Conservation (phyloP, 1,140 invertebrate genomes). For the Alviniconcha marisindica region DNA sequence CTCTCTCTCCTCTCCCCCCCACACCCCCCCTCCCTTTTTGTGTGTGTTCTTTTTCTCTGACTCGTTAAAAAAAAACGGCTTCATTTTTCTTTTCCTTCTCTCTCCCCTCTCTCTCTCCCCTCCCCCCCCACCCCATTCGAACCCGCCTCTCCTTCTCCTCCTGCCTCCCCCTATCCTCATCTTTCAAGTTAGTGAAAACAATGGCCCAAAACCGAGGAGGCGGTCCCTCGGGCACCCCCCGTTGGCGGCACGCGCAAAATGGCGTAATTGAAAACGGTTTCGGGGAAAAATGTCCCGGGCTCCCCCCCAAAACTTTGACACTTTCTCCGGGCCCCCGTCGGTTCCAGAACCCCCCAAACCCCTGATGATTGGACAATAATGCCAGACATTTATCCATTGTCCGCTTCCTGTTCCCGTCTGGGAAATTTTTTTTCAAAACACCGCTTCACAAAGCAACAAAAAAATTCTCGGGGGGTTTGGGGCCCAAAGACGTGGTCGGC, state of each 20-base stretch:
- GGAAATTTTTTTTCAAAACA: constrained; percentile 12
- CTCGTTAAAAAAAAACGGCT: not conserved
- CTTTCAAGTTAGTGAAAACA: not conserved
- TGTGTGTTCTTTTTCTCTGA: not conserved
- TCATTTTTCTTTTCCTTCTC: not conserved
- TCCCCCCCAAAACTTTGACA: not conserved
- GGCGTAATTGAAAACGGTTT: constrained; percentile 24
- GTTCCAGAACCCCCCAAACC: constrained; percentile 6
- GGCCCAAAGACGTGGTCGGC: no score
- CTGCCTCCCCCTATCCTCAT: not conserved
- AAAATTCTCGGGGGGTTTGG: no score
- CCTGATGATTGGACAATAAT: constrained; percentile 25
- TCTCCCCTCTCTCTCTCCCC: not conserved
- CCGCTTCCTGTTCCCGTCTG: not conserved
- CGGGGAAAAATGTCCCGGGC: constrained; percentile 2
- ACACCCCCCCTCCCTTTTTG: not conserved
- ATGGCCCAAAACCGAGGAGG: not conserved
- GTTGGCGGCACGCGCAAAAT: not conserved
- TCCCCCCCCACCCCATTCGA: not conserved
- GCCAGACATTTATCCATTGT: constrained; percentile 22
- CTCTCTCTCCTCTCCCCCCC: not conserved
- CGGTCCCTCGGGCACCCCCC: not conserved
- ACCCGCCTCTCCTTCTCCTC: not conserved
- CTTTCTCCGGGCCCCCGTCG: not conserved
- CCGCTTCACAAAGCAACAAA: not conserved